Evolutionary conservation across 2,888 invertebrate species (phyloP), one percentile per base, ranked within the genome.

Genomic region (Tuta absoluta): DNA sequence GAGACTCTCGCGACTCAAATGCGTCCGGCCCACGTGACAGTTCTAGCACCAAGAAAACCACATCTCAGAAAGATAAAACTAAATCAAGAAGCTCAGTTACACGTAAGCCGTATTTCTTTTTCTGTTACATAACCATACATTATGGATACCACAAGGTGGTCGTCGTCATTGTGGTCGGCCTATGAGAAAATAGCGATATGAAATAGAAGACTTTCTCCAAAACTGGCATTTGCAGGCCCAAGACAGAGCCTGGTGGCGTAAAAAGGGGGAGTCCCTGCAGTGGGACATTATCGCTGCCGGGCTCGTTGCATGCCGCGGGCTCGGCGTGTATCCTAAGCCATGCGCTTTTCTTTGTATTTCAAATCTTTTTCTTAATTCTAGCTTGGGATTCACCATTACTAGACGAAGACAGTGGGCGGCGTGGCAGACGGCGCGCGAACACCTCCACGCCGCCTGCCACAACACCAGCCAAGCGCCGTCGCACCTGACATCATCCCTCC

Each of bases 1-100:
- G 92, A 67, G 92, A 92, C 70, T 92, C 92, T 0, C 78, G 92
- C 14, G 92, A 92, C 69, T 92, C 92, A 0, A 92, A 92, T 67
- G 90, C 92, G 0, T 91, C 91, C 0, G 91, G 91, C 0, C 87
- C 91, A 0, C 80, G 86, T 24, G 91, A 91, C 12, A 75, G 80
- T 64, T 82, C 89, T 0, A 77, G 75, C n/a, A 84, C 82, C 65
- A 80, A 87, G 66, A 91, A 90, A 69, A 89, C 90, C 3, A 80
- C 80, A 11, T 84, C 89, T 17, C 87, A 89, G 62, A 82, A 81
- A 63, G 90, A 90, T 2, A 89, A 85, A 69, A 72, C 77, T 0
- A 91, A 89, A 68, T 68, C 82, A 0, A 87, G 83, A 60, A 79
- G 71, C 68, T 78, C 82, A 14, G 75, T 75, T 62, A 71, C 81